Evolutionary conservation across 2,888 invertebrate genomes (phyloP), one percentile per base, ranked within the genome.

Genomic region (Sinelater perroti): DNA sequence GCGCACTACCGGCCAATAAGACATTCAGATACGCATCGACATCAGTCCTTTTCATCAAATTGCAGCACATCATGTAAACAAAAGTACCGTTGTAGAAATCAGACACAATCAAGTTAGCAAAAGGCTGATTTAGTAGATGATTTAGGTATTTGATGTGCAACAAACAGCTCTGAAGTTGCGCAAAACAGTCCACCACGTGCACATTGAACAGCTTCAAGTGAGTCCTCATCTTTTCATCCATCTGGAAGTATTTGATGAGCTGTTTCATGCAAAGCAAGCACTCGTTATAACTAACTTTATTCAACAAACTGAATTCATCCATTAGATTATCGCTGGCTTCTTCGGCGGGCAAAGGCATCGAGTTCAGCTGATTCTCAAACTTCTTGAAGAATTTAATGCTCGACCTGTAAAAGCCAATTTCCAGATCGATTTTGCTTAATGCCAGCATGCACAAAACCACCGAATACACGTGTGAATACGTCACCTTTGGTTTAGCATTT

Each of bases 81-180:
- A 91, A 87, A 0, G 90, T 88, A 0, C 92, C 91, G 75, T 90
- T 88, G 64, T 83, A 90, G 60, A 85, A 80, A 67, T 85, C 83
- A n/a, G 83, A 83, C 69, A 88, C 81, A 26, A 80, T 77, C 30
- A 85, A 82, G 62, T 79, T 75, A 24, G 80, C 71, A 69, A 85
- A 86, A 0, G 88, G 87, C 54, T 76, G 79, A 53, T 82, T 79
- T 45, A 91, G 81, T 28, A 92, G 70, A 1, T 78, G 80, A 77
- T 92, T 92, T 6, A 93, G 75, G 66, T 83, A 78, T 65, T 83
- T 83, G 1, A 83, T 75, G 64, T 85, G 83, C 6, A 79, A 77
- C 26, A 88, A 72, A 67, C 85, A 84, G 75, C 82, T 84, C 72
- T 89, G 90, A 70, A 88, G 85, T 70, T 87, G 83, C 1, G 87